Evolutionary conservation across 2,113 vertebrate species (phyloP), one percentile per base, ranked within the genome.

Genomic region (Puntigrus tetrazona): DNA sequence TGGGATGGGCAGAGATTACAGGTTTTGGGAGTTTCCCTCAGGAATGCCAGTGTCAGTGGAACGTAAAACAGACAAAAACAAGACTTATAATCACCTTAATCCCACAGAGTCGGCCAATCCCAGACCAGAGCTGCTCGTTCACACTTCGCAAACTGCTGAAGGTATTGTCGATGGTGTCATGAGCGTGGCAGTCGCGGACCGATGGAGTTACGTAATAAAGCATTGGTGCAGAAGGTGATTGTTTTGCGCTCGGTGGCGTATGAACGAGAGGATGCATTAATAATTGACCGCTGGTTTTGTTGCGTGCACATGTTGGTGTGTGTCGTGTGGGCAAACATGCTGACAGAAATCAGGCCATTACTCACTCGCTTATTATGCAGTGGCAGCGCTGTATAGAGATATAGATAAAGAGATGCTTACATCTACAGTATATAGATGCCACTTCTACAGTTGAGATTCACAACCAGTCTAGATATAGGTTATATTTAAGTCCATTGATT

Each of bases 41-140:
- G 90, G 92, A 94, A 94, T 94, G 92, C 90, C 86, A 87, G 89
- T 92, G 90, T 91, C 85, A 75, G 84, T 85, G 83, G 77, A 84
- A 79, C 72, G 59, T 61, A 31, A 87, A 80, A 72, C 84, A 79
- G 81, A 77, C 89, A 88, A 92, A 47, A 89, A 87, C 84, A 70
- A 77, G 85, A 81, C 79, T 88, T 72, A 87, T 81, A 85, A 59
- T 36, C 65, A 22, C 65, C 65, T 36, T 67, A 36, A 67, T 36
- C 65, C 18, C 31, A 20, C 10, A 22, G 2, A 36, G 31, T 36
- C 22, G 22, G 8, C 3, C 52, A 57, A 22, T 57, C 22, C 0
- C 1, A 61, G 57, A 8, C 57, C 16, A 67, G 47, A 34, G 16
- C 8, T 1, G 14, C 47, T 55, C 2, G 13, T 61, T 78, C 77